Percentiles rank a stretch among this genome's conserved stretches.
phyloP scores from a whole-genome alignment of 92 coral and sea anemone genomes.

The Epizoanthus fatuus region DNA sequence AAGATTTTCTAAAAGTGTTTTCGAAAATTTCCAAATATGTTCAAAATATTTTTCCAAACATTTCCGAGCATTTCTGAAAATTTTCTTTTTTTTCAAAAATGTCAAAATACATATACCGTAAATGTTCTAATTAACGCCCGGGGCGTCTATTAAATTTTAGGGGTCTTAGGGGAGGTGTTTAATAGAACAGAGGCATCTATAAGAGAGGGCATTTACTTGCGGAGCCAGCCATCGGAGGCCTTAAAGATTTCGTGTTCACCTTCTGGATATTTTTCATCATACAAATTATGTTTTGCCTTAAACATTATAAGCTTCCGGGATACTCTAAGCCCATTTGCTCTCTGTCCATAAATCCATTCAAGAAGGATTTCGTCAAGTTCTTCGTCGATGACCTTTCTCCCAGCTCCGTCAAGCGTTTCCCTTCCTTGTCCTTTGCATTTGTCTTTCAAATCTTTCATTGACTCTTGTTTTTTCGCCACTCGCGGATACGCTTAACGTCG shows the following conservation, averaged over 20 bases:
- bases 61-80: too few species aligned
- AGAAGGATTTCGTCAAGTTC: slow-evolving; percentile 29
- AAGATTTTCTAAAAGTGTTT: too few species aligned
- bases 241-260: slow-evolving; percentile 55
- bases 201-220: too few species aligned
- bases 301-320: slow-evolving; percentile 40
- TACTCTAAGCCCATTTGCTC: slow-evolving; percentile 39
- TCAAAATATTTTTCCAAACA: too few species aligned
- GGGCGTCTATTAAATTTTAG: too few species aligned
- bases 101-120: too few species aligned
- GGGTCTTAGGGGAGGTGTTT: too few species aligned
- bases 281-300: slow-evolving; percentile 23
- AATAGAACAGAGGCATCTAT: too few species aligned
- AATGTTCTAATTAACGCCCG: too few species aligned
- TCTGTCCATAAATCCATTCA: slow-evolving; percentile 43
- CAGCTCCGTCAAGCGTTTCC: slow-evolving; percentile 54
- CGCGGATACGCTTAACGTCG: slow-evolving; percentile 33
- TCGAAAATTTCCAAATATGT: too few species aligned
- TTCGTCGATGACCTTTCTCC: slow-evolving; percentile 24
- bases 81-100: too few species aligned
- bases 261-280: slow-evolving; percentile 44
- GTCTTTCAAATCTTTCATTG: slow-evolving; percentile 24
- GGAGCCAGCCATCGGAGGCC: slow-evolving; percentile 69
- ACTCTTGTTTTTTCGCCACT: slow-evolving; percentile 43
- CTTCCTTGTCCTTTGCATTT: slow-evolving; percentile 56